Conservation (phyloP, 2,888 invertebrate species). For the Andricus quercusramuli region DNA sequence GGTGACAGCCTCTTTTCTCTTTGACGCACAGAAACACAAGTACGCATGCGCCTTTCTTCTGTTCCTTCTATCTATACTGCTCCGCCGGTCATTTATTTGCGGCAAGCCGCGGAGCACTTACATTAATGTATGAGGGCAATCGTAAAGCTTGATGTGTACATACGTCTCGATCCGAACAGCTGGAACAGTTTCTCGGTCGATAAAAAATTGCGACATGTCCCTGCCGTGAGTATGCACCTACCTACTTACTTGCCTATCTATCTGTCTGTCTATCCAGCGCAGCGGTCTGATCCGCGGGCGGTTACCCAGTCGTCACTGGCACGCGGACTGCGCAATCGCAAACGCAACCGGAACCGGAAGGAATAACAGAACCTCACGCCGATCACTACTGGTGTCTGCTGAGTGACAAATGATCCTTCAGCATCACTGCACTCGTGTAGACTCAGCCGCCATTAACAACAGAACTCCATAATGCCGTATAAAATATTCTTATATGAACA, state of each 20-base stretch:
- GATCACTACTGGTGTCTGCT: conserved; percentile 24
- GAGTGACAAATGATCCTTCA: conserved; percentile 12
- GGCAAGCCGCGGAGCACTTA: conserved; percentile 65
- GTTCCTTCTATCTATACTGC: conserved; percentile 47
- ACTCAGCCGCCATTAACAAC: neutral
- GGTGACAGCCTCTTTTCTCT: conserved; percentile 31
- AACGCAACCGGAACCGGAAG: conserved; percentile 35
- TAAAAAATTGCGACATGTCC: conserved; percentile 60
- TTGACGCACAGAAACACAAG: conserved; percentile 46
- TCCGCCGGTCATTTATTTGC: conserved; percentile 45
- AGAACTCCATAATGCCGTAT: neutral
- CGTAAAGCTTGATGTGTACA: conserved; percentile 77
- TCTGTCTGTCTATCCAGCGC: conserved; percentile 44
- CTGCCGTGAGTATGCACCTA: conserved; percentile 50
- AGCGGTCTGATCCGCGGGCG: conserved; percentile 34
- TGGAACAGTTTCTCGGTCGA: conserved; percentile 68
- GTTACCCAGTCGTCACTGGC: conserved; percentile 9
- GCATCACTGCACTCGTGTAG: neutral
- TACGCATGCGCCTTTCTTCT: conserved; percentile 48
- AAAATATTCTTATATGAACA: conserved; percentile 26
- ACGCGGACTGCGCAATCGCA: conserved; percentile 27
- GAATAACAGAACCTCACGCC: conserved; percentile 8
- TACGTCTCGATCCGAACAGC: conserved; percentile 72
- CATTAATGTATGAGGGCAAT: conserved; percentile 78
- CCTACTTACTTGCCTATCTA: conserved; percentile 44